phyloP scores from a whole-genome alignment of 2,113 vertebrate genomes.

The Prunella fulvescens region DNA sequence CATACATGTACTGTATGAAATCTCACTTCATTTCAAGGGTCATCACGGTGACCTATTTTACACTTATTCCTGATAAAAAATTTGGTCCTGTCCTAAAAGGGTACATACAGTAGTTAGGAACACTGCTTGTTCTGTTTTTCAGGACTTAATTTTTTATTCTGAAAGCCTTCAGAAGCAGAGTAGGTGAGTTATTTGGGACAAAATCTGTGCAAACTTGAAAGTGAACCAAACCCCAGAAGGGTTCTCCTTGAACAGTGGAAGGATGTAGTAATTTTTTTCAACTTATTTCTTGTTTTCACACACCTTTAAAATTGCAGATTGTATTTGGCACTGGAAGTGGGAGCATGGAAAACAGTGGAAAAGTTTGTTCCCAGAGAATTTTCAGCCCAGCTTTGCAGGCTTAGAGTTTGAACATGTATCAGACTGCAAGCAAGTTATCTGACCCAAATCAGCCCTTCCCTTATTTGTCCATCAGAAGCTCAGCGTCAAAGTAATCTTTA shows the following conservation, averaged over 20 bases:
- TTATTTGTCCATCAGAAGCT: slow-evolving; percentile 8
- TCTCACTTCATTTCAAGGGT: slow-evolving; percentile 52
- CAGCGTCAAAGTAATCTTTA: slow-evolving; percentile 7
- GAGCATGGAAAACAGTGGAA: neutral
- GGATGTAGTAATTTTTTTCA: neutral
- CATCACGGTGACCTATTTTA: slow-evolving; percentile 55
- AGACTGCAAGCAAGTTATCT: neutral
- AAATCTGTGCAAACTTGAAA: slow-evolving; percentile 14
- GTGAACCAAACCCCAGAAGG: neutral
- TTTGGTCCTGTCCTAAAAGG: neutral
- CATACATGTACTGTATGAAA: slow-evolving; percentile 33
- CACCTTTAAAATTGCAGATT: slow-evolving; percentile 13
- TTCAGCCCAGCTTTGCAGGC: neutral
- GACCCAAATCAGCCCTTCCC: neutral
- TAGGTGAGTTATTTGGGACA: neutral
- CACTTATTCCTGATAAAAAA: slow-evolving; percentile 28
- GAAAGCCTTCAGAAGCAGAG: slow-evolving; percentile 5
- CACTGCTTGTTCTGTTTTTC: slow-evolving; percentile 12
- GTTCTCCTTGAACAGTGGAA: neutral
- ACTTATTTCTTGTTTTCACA: neutral
- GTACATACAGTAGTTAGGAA: neutral
- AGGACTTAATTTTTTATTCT: slow-evolving; percentile 31
- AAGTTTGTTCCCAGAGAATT: slow-evolving; percentile 18
- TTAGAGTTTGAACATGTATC: neutral
- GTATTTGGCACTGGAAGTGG: neutral